These are phyloP conservation scores for Orestias chungarensis DNA, from an alignment of 2,797 vertebrate species.

Conservation along the genomic window DNA sequence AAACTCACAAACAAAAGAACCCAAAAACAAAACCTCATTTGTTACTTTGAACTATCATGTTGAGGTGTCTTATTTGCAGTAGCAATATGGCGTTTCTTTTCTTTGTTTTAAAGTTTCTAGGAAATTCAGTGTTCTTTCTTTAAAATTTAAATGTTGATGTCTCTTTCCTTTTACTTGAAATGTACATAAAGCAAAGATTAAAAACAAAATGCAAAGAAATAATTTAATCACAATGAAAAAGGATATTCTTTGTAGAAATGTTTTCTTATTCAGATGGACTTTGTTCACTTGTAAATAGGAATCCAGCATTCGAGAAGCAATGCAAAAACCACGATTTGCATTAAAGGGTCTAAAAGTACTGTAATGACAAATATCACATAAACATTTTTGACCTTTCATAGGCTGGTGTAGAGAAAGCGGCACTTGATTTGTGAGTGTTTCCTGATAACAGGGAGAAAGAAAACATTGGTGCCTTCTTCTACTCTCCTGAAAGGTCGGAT, in stretches of 20 bases:
- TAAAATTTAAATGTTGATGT: too few species aligned
- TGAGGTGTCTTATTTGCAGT: background rate
- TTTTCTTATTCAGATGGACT: too few species aligned
- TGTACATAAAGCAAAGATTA: background rate
- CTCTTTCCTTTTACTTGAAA: background rate
- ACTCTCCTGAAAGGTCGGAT: background rate
- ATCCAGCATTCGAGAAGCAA: too few species aligned
- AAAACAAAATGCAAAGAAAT: background rate
- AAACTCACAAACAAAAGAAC: background rate
- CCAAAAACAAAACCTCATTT: too few species aligned
- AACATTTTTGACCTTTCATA: background rate
- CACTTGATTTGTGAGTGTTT: background rate
- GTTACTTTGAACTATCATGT: too few species aligned
- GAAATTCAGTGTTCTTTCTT: background rate
- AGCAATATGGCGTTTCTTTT: background rate
- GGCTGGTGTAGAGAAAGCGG: background rate
- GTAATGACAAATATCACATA: background rate
- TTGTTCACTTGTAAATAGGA: too few species aligned
- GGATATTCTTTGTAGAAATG: too few species aligned
- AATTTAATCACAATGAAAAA: too few species aligned
- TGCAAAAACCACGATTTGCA: too few species aligned
- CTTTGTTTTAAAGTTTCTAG: background rate
- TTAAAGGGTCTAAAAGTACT: too few species aligned
- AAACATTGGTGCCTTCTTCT: background rate
- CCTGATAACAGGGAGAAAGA: background rate